These are phyloP conservation scores for Dicaeum eximium DNA, from an alignment of 2,113 vertebrate species.

Conservation along the genomic window DNA sequence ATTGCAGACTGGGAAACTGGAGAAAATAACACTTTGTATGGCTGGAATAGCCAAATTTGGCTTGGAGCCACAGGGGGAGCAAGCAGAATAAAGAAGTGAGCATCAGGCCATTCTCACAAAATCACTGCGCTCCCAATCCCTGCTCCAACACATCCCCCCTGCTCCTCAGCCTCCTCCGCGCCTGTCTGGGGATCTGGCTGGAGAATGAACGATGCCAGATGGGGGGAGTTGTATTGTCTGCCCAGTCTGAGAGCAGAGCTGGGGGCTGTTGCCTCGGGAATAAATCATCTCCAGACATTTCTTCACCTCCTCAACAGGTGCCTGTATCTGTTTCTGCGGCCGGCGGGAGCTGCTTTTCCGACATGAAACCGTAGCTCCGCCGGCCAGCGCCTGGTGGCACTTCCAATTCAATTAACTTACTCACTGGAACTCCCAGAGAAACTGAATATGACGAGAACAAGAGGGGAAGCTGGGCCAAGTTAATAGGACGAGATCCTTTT, in stretches of 20 bases:
- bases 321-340: slow-evolving; percentile 50
- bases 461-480: slow-evolving; percentile 68
- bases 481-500: slow-evolving; percentile 75
- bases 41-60: neutral
- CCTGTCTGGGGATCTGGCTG: neutral
- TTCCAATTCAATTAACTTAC: slow-evolving; percentile 72
- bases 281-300: slow-evolving; percentile 13
- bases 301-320: slow-evolving; percentile 56
- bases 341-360: slow-evolving; percentile 6
- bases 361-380: slow-evolving; percentile 50
- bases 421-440: slow-evolving; percentile 63
- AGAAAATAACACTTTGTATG: neutral
- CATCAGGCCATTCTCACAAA: neutral
- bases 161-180: neutral
- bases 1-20: neutral
- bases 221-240: neutral
- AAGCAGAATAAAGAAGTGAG: accelerated
- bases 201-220: neutral
- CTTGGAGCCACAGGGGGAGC: neutral
- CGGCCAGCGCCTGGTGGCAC: slow-evolving; percentile 19
- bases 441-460: slow-evolving; percentile 69
- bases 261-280: neutral
- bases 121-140: neutral
- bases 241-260: neutral
- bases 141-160: accelerated